These are phyloP conservation scores for Pedicia rivosa DNA, from an alignment of 2,888 invertebrate genomes.

Conservation along the genomic window DNA sequence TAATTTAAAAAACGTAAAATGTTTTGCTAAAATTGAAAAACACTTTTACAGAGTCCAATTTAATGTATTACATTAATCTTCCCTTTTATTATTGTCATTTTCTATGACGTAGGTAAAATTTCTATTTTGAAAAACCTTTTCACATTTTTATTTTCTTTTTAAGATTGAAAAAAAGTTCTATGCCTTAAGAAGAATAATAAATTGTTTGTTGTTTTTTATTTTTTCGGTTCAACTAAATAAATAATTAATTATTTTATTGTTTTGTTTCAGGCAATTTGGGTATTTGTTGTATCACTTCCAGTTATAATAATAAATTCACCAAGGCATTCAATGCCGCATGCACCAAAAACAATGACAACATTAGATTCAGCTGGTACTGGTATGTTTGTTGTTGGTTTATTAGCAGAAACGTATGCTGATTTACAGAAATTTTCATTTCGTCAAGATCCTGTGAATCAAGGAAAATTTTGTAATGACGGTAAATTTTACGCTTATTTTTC, in stretches of 20 bases:
- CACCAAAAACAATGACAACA: conserved; percentile 74
- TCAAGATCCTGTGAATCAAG: conserved; percentile 74
- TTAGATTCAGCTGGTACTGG: conserved; percentile 74
- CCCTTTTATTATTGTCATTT: no score
- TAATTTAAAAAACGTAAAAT: no score
- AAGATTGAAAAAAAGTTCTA: no score
- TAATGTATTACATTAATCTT: no score
- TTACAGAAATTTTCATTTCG: conserved; percentile 83
- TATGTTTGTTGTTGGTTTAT: conserved; percentile 66
- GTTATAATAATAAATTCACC: conserved; percentile 83
- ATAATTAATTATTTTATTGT: neutral
- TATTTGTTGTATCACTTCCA: conserved; percentile 77
- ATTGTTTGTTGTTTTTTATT: no score
- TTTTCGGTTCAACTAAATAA: no score
- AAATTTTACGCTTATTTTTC: conserved; percentile 15
- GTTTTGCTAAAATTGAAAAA: no score
- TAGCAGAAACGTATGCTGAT: conserved; percentile 83
- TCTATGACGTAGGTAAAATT: no score
- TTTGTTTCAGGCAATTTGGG: conserved; percentile 68
- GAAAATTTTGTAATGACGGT: conserved; percentile 87
- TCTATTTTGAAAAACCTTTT: no score
- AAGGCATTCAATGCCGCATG: conserved; percentile 53
- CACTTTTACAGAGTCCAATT: no score
- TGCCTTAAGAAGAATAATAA: no score
- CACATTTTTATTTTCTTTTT: no score